Evolutionary conservation across 2,888 invertebrate species (phyloP).

Genomic region (Crepidodera aurea): DNA sequence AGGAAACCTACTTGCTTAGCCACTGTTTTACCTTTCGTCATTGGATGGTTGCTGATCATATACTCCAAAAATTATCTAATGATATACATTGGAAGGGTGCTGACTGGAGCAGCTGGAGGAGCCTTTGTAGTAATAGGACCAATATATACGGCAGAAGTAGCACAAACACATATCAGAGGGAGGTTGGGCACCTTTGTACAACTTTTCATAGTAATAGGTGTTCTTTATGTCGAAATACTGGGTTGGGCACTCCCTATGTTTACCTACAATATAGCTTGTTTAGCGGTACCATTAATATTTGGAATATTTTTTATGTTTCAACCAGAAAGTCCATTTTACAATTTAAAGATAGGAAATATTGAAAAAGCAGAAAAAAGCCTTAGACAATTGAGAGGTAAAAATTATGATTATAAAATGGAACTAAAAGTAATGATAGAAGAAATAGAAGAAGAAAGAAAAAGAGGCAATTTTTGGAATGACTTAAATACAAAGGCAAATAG

Average conservation of each 20-base stretch:
- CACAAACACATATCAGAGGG: slow-evolving; percentile 81
- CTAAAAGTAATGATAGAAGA: slow-evolving; percentile 65
- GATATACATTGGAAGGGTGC: slow-evolving; percentile 70
- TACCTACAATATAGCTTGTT: slow-evolving; percentile 70
- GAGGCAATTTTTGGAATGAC: slow-evolving; percentile 1
- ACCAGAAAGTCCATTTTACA: slow-evolving; percentile 84
- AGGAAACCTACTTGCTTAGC: slow-evolving; percentile 72
- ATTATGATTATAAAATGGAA: slow-evolving; percentile 69
- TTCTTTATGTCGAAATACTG: slow-evolving; percentile 75
- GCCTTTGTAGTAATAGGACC: slow-evolving; percentile 83
- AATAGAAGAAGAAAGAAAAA: neutral
- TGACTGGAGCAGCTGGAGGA: slow-evolving; percentile 76
- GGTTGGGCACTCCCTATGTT: slow-evolving; percentile 69
- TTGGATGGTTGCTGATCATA: slow-evolving; percentile 76
- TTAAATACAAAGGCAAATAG: slow-evolving; percentile 54
- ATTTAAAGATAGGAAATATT: slow-evolving; percentile 68
- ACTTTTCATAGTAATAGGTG: slow-evolving; percentile 80
- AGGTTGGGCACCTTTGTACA: slow-evolving; percentile 84
- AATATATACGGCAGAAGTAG: slow-evolving; percentile 82
- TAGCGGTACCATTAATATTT: slow-evolving; percentile 71
- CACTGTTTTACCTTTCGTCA: slow-evolving; percentile 69
- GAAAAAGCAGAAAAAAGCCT: slow-evolving; percentile 74
- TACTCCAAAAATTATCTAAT: slow-evolving; percentile 69
- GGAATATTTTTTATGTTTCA: slow-evolving; percentile 75
- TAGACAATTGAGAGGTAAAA: slow-evolving; percentile 72